A percentile compares a stretch with the other conserved stretches of the same genome.
These are phyloP conservation scores for Habroteleia sp. DNA, from an alignment of 2,888 invertebrate genomes.

Conservation along the genomic window DNA sequence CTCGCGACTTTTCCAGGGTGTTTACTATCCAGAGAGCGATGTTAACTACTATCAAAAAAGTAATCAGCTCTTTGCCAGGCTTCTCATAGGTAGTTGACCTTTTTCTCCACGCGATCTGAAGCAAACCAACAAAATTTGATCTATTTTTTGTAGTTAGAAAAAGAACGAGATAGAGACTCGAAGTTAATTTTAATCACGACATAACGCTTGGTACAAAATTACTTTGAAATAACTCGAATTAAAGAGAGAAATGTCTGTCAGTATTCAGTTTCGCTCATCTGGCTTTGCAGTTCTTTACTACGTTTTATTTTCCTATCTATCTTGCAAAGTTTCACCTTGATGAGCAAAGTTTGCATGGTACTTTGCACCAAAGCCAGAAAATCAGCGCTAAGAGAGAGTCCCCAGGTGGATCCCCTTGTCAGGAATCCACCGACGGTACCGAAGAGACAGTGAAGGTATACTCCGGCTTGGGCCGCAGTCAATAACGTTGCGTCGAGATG, in stretches of 20 bases:
- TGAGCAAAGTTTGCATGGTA: conserved; percentile 89
- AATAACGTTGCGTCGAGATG: conserved; percentile 90
- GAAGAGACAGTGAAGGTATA: conserved; percentile 91
- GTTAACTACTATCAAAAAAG: conserved; percentile 90
- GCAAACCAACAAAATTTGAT: background rate
- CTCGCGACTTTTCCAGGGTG: conserved; percentile 93
- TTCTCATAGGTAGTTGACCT: conserved; percentile 88
- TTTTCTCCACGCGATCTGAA: conserved; percentile 85
- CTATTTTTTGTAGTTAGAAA: background rate
- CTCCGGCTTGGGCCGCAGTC: conserved; percentile 93
- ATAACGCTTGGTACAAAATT: conserved; percentile 46
- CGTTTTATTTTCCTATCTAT: conserved; percentile 62
- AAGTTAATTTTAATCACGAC: conserved; percentile 25
- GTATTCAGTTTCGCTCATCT: conserved; percentile 51
- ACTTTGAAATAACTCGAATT: conserved; percentile 55
- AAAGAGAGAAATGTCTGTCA: conserved; percentile 54
- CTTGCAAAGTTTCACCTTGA: conserved; percentile 79
- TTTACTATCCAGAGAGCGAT: conserved; percentile 94
- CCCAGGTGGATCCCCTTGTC: conserved; percentile 82
- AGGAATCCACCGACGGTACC: conserved; percentile 89
- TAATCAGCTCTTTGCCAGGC: conserved; percentile 92
- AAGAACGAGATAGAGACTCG: background rate
- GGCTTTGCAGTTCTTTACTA: conserved; percentile 37
- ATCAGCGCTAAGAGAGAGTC: conserved; percentile 87
- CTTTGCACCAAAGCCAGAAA: conserved; percentile 90